phyloP scores from a whole-genome alignment of 1,140 invertebrate genomes.

The Drosophila grimshawi region DNA sequence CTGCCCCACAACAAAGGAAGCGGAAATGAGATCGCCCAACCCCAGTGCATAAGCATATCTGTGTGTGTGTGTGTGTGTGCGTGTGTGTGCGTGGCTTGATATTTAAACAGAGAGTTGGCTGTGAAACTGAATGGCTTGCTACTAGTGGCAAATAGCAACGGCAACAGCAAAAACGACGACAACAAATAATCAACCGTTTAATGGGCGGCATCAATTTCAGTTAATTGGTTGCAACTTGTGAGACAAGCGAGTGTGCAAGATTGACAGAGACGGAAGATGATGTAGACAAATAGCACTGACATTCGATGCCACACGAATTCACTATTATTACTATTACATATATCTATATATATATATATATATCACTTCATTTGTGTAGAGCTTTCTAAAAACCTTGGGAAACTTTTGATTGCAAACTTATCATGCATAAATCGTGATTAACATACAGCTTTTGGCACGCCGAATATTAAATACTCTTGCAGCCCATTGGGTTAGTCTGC shows the following conservation, averaged over 20 bases:
- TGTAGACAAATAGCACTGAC: too few species aligned
- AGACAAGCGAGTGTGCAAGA: not conserved
- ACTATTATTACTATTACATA: too few species aligned
- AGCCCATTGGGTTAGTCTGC: too few species aligned
- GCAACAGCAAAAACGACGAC: not conserved
- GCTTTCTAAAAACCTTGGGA: too few species aligned
- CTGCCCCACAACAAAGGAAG: constrained; percentile 64
- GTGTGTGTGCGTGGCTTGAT: constrained; percentile 22
- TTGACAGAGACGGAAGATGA: not conserved
- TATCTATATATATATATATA: too few species aligned
- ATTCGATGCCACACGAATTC: too few species aligned
- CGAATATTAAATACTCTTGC: too few species aligned
- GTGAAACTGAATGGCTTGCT: constrained; percentile 16
- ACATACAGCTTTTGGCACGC: too few species aligned
- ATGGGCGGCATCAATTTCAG: constrained; percentile 41
- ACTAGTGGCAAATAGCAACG: not conserved
- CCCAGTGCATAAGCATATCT: constrained; percentile 12
- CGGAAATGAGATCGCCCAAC: constrained; percentile 68
- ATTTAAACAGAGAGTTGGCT: not conserved
- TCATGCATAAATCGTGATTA: too few species aligned
- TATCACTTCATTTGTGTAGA: too few species aligned
- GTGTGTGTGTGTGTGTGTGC: constrained; percentile 1
- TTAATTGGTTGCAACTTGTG: constrained; percentile 22
- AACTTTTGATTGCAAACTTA: too few species aligned
- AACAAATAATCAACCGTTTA: constrained; percentile 17